phyloP scores from a whole-genome alignment of 2,797 vertebrate genomes.

The Gambusia yucatana region DNA sequence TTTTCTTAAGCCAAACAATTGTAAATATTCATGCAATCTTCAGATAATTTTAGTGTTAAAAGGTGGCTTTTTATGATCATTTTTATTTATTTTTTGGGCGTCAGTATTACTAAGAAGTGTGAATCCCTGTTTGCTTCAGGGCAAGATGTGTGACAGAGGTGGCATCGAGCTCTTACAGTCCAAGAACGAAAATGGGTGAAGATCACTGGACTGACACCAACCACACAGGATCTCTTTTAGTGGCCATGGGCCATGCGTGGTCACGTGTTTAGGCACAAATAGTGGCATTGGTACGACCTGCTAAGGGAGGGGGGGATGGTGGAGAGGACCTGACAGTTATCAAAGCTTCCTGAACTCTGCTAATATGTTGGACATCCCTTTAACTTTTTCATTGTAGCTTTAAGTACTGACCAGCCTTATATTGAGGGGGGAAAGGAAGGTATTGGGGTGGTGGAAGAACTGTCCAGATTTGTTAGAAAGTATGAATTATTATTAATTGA shows the following conservation, averaged over 20 bases:
- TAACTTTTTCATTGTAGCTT: slow-evolving; percentile 72
- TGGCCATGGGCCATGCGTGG: slow-evolving; percentile 91
- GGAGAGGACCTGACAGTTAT: slow-evolving; percentile 79
- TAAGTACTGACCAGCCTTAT: slow-evolving; percentile 72
- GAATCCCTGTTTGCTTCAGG: slow-evolving; percentile 99
- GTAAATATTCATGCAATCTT: slow-evolving; percentile 86
- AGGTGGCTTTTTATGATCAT: slow-evolving; percentile 89
- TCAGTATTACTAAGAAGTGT: slow-evolving; percentile 99
- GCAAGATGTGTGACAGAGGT: slow-evolving; percentile 99
- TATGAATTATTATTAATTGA: slow-evolving; percentile 78
- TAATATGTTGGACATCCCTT: slow-evolving; percentile 73
- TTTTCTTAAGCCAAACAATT: slow-evolving; percentile 63
- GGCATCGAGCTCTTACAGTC: slow-evolving; percentile 99
- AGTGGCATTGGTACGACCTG: slow-evolving; percentile 91
- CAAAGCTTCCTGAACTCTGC: slow-evolving; percentile 74
- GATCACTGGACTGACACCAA: slow-evolving; percentile 97
- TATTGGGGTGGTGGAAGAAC: slow-evolving; percentile 75
- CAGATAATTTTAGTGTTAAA: slow-evolving; percentile 83
- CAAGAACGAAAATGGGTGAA: slow-evolving; percentile 99
- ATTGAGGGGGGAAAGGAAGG: slow-evolving; percentile 63
- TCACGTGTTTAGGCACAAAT: slow-evolving; percentile 94
- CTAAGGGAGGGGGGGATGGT: slow-evolving; percentile 80
- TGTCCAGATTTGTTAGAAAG: slow-evolving; percentile 72
- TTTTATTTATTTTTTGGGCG: slow-evolving; percentile 88
- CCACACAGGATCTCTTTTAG: slow-evolving; percentile 98